Conservation (phyloP, 1,140 invertebrate genomes). For the Aporrectodea caliginosa region DNA sequence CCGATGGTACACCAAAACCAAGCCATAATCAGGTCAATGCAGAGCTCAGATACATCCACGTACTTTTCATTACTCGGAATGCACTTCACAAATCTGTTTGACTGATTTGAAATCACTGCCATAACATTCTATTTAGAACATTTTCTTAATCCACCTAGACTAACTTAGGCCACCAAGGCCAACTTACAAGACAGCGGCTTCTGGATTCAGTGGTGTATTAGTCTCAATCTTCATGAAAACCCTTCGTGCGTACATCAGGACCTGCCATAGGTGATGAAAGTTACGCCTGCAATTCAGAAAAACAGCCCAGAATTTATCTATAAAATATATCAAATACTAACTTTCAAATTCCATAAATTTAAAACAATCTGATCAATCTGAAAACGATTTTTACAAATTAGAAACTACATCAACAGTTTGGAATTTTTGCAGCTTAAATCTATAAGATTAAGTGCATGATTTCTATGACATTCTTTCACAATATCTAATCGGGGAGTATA, state of each 20-base stretch:
- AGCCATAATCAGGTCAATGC: too few species aligned
- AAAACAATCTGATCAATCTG: background rate
- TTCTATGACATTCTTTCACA: background rate
- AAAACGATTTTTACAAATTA: background rate
- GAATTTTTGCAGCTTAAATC: background rate
- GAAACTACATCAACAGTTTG: background rate
- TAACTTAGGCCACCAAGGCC: too few species aligned
- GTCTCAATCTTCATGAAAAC: constrained; percentile 75
- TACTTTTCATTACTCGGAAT: too few species aligned
- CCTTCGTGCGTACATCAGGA: constrained; percentile 76
- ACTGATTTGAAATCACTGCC: too few species aligned
- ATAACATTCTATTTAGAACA: too few species aligned
- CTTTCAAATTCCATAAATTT: constrained; percentile 7
- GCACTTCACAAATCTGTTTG: too few species aligned
- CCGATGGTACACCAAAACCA: too few species aligned
- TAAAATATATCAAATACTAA: background rate
- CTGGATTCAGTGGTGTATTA: constrained; percentile 67
- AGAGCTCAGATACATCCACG: too few species aligned
- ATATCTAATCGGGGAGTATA: background rate
- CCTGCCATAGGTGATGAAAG: constrained; percentile 81
- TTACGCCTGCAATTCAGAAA: constrained; percentile 57
- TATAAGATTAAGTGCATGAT: too few species aligned
- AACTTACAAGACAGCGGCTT: constrained; percentile 73
- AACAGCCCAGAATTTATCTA: background rate
- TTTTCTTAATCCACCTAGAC: too few species aligned